Evolutionary conservation across 2,113 vertebrate genomes (phyloP).

Genomic region (Paralichthys olivaceus): DNA sequence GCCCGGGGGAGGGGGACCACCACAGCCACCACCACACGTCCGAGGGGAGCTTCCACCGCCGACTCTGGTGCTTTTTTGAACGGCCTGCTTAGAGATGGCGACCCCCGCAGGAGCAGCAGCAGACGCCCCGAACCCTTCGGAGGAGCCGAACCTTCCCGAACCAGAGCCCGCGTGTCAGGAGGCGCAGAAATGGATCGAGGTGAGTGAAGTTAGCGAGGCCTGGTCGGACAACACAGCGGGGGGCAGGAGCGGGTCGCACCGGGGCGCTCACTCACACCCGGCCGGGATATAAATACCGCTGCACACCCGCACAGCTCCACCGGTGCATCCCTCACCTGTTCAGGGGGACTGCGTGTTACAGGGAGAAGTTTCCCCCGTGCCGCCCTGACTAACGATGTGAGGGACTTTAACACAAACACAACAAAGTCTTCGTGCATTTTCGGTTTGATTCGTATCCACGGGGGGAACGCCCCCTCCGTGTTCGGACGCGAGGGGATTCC

Average conservation of each 20-base stretch:
- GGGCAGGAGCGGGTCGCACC: constrained; percentile 35
- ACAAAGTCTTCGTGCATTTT: too few relatives aligned
- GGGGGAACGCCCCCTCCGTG: constrained; percentile 58
- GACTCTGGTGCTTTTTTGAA: neutral
- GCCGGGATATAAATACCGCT: constrained; percentile 63
- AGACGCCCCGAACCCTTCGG: constrained; percentile 78
- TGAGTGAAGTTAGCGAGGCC: constrained; percentile 71
- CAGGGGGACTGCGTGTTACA: neutral
- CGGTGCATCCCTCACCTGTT: constrained; percentile 68
- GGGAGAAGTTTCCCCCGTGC: too few relatives aligned
- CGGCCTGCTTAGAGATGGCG: constrained; percentile 83
- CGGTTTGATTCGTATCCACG: too few relatives aligned
- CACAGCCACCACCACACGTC: neutral
- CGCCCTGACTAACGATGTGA: too few relatives aligned
- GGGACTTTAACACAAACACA: too few relatives aligned
- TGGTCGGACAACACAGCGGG: constrained; percentile 6
- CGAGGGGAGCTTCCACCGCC: neutral
- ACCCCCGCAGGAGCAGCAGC: constrained; percentile 65
- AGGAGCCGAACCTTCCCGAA: constrained; percentile 81
- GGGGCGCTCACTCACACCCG: neutral
- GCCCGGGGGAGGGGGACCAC: constrained; percentile 11
- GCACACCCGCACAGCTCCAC: neutral
- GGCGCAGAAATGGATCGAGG: constrained; percentile 96
- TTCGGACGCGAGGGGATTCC: constrained; percentile 54
- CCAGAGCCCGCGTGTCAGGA: constrained; percentile 85